A percentile compares a stretch with the other conserved stretches of the same genome.
phyloP scores from a whole-genome alignment of 2,797 vertebrate genomes.

The Pantherophis alleghaniensis region DNA sequence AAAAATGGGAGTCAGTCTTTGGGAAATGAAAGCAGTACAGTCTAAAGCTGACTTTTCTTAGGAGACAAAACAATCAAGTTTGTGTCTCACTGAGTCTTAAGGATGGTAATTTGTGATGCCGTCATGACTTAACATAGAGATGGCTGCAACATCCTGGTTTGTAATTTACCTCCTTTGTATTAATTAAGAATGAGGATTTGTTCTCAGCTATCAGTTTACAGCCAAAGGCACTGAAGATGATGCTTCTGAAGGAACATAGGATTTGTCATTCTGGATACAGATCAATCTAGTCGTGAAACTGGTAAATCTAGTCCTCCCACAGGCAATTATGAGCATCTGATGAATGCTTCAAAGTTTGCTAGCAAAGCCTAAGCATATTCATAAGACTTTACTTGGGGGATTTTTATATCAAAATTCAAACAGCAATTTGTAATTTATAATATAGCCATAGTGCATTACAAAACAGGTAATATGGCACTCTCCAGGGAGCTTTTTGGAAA shows the following conservation, averaged over 20 bases:
- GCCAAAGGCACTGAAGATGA: not conserved
- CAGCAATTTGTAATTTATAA: slow-evolving; percentile 10
- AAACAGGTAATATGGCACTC: slow-evolving; percentile 25
- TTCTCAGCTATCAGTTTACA: slow-evolving; percentile 12
- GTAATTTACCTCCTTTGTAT: not conserved
- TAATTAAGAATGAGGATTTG: not conserved
- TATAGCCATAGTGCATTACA: not conserved
- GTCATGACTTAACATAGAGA: slow-evolving; percentile 16
- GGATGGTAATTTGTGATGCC: not conserved
- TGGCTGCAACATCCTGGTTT: not conserved
- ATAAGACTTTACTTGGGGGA: slow-evolving; percentile 2
- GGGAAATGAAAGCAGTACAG: not conserved
- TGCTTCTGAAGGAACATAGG: not conserved
- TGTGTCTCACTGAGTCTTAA: not conserved
- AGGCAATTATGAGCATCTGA: slow-evolving; percentile 9
- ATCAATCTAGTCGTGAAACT: slow-evolving; percentile 16
- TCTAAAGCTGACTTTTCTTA: not conserved
- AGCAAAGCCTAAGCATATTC: not conserved
- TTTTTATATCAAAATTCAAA: slow-evolving; percentile 29
- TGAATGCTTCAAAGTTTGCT: not conserved
- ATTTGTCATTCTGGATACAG: slow-evolving; percentile 13
- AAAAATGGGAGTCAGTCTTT: not conserved
- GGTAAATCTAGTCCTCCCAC: slow-evolving; percentile 6
- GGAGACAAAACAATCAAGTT: not conserved
- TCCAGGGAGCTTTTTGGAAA: slow-evolving; percentile 3